phyloP scores from a whole-genome alignment of 2,888 invertebrate genomes.

The Psylliodes chrysocephalus region DNA sequence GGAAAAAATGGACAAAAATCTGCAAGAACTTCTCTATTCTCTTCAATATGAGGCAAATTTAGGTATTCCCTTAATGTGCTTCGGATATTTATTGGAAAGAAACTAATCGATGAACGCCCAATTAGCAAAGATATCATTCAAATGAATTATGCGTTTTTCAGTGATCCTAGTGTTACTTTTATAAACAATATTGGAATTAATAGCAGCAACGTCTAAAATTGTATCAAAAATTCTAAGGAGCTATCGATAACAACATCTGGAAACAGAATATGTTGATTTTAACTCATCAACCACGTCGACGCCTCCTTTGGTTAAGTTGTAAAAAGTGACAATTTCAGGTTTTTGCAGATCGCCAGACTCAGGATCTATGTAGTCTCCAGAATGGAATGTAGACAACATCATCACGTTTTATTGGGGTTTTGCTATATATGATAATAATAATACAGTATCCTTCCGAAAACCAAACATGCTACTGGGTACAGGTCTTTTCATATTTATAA shows the following conservation, averaged over 20 bases:
- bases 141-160: too few relatives aligned
- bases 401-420: not conserved
- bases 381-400: conserved; percentile 2
- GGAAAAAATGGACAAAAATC: too few relatives aligned
- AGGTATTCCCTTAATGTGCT: too few relatives aligned
- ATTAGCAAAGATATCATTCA: too few relatives aligned
- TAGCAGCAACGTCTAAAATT: conserved; percentile 3
- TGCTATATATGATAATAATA: not conserved
- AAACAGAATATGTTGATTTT: not conserved
- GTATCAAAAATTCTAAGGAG: conserved; percentile 1
- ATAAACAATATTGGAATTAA: conserved; percentile 3
- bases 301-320: conserved; percentile 8
- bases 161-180: too few relatives aligned
- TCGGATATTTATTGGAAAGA: too few relatives aligned
- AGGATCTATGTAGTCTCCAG: not conserved
- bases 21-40: too few relatives aligned
- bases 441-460: not conserved
- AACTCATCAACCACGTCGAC: not conserved
- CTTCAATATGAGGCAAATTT: too few relatives aligned
- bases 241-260: conserved; percentile 2
- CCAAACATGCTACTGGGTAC: conserved; percentile 9
- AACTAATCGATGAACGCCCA: not conserved
- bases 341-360: not conserved
- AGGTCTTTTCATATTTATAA: not conserved
- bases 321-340: conserved; percentile 14